These are phyloP conservation scores for Microctenopoma lineatum DNA, from an alignment of 2,797 vertebrate species.

Conservation along the genomic window DNA sequence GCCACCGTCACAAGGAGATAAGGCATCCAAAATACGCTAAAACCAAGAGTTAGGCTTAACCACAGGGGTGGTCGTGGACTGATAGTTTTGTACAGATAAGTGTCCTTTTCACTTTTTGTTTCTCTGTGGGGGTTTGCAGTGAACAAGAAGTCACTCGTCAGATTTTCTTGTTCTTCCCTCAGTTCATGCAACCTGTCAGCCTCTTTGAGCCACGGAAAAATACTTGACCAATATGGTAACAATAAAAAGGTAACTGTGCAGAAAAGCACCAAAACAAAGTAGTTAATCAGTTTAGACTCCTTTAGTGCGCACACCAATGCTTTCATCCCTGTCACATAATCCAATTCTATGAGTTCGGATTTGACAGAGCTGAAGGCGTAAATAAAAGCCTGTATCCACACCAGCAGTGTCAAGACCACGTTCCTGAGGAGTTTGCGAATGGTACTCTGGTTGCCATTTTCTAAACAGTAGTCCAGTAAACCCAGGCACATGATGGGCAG, in stretches of 20 bases:
- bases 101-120: not conserved
- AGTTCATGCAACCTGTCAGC: constrained; percentile 41
- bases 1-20: constrained; percentile 62
- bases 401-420: constrained; percentile 36
- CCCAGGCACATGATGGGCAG: constrained; percentile 70
- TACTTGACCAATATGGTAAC: constrained; percentile 57
- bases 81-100: not conserved
- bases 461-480: constrained; percentile 64
- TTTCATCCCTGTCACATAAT: not conserved
- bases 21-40: constrained; percentile 73
- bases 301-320: constrained; percentile 65
- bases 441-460: not conserved
- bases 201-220: constrained; percentile 60
- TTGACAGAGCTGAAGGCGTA: constrained; percentile 38
- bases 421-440: constrained; percentile 48
- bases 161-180: constrained; percentile 14
- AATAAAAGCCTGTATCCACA: constrained; percentile 64
- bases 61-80: constrained; percentile 55
- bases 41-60: constrained; percentile 70
- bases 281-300: constrained; percentile 41
- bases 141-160: constrained; percentile 47
- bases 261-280: constrained; percentile 43
- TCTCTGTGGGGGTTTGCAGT: not conserved
- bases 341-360: constrained; percentile 15
- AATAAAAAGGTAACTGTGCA: constrained; percentile 19